Base-by-base conservation (phyloP, 1,140 invertebrate genomes). In the Lasioglossum albipes region DNA sequence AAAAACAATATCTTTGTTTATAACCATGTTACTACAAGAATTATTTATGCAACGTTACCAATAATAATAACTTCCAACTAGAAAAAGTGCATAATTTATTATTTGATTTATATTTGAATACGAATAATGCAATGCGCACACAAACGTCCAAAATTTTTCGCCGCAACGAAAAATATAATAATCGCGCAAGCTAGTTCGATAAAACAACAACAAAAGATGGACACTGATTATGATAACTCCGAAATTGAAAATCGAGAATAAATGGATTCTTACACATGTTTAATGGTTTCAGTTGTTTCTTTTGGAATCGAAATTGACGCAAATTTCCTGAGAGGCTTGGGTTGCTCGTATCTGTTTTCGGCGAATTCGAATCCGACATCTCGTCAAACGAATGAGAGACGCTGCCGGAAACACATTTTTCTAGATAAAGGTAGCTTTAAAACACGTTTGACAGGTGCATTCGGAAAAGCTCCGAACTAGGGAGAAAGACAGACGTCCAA, bases 231-330 rank as follows among this genome's bases (percentile, higher is more conserved):
- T 54, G 59, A 67, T 41, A 70, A 75, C 59, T 49, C 18, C 27
- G 27, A 52, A 73, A 77, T 54, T 42, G 7, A 36, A 7, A 65
- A 12, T 45, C 45, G 16, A 27, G 20, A 75, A 71, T 45, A 75
- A 64, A 45, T 3, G 66, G n/a, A 67, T 3, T 18, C 92, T 93
- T 91, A 93, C 92, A 93, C 83, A 91, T 91, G 72, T 87, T 91
- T 81, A 89, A 86, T 62, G 87, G 88, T 81, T 86, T 90, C 69
- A 87, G 75, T 76, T 83, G 79, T 80, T 88, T 90, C 79, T 92
- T 93, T 78, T 92, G 90, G 79, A 92, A 93, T 64, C 92, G 88
- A 79, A 93, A 93, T 70, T 87, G 90, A 59, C 91, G 88, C 9
- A 93, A 75, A 82, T 91, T 83, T 77, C 84, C 69, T 69, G 84